A percentile compares a stretch with the other conserved stretches of the same genome.
phyloP scores from a whole-genome alignment of 2,113 vertebrate genomes.

The Hippocampus guttulatus region DNA sequence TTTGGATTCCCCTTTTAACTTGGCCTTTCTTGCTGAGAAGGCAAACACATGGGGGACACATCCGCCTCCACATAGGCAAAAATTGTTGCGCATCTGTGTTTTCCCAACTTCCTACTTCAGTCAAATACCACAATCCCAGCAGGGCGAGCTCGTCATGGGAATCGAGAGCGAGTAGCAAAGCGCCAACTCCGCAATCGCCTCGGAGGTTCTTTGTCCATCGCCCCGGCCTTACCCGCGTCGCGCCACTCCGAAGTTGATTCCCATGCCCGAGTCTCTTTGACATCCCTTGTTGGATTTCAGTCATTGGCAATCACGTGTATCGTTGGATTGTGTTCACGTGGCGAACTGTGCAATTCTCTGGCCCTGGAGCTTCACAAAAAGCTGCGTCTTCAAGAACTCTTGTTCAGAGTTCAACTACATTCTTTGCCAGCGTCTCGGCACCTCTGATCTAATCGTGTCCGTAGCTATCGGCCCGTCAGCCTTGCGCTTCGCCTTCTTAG shows the following conservation, averaged over 20 bases:
- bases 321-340: slow-evolving; percentile 13
- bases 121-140: slow-evolving; percentile 5
- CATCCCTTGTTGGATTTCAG: slow-evolving; percentile 42
- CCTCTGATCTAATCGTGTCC: slow-evolving; percentile 27
- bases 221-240: slow-evolving; percentile 4
- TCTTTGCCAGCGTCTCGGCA: slow-evolving; percentile 14
- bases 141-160: neutral
- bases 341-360: neutral
- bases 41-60: slow-evolving; percentile 38
- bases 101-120: slow-evolving; percentile 2
- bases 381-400: neutral
- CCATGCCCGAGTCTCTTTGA: slow-evolving; percentile 24
- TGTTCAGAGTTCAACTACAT: neutral
- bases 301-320: slow-evolving; percentile 13
- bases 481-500: slow-evolving; percentile 24
- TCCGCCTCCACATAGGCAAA: slow-evolving; percentile 12
- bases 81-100: slow-evolving; percentile 18
- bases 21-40: slow-evolving; percentile 28
- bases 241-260: slow-evolving; percentile 30
- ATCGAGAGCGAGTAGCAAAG: neutral
- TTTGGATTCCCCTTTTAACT: slow-evolving; percentile 46
- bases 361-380: neutral
- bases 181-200: neutral
- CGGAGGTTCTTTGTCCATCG: slow-evolving; percentile 3
- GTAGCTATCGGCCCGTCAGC: slow-evolving; percentile 9